phyloP scores from a whole-genome alignment of 2,113 vertebrate species.

The Fulmarus glacialis region DNA sequence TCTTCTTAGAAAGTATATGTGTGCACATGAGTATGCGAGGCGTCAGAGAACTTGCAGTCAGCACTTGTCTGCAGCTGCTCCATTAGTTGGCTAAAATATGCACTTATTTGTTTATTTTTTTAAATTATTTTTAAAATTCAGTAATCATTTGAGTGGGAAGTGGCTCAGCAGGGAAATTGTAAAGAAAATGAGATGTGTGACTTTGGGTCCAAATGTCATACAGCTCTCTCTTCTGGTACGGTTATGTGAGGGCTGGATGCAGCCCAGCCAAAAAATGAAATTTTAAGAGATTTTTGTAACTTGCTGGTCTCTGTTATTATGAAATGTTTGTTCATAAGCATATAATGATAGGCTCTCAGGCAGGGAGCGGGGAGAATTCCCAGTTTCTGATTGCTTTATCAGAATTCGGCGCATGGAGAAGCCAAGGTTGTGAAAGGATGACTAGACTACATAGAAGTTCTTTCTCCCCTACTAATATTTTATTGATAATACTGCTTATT shows the following conservation, averaged over 20 bases:
- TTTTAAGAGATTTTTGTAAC: not conserved
- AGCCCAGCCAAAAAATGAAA: not conserved
- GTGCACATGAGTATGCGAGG: not conserved
- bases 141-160: not conserved
- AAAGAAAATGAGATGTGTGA: not conserved
- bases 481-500: not conserved
- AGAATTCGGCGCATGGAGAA: not conserved
- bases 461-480: not conserved
- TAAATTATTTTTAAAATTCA: conserved; percentile 2
- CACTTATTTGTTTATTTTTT: conserved; percentile 37
- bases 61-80: not conserved
- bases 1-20: not conserved
- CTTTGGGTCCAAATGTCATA: not conserved
- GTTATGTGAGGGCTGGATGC: not conserved
- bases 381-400: not conserved
- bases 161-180: not conserved
- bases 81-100: not conserved
- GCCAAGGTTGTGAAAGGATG: not conserved
- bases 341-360: not conserved
- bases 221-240: not conserved
- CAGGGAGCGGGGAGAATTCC: not conserved
- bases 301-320: not conserved
- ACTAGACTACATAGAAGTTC: not conserved
- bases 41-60: not conserved
- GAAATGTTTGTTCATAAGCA: not conserved